phyloP scores from a whole-genome alignment of 2,113 vertebrate genomes.

The Pagrus major region DNA sequence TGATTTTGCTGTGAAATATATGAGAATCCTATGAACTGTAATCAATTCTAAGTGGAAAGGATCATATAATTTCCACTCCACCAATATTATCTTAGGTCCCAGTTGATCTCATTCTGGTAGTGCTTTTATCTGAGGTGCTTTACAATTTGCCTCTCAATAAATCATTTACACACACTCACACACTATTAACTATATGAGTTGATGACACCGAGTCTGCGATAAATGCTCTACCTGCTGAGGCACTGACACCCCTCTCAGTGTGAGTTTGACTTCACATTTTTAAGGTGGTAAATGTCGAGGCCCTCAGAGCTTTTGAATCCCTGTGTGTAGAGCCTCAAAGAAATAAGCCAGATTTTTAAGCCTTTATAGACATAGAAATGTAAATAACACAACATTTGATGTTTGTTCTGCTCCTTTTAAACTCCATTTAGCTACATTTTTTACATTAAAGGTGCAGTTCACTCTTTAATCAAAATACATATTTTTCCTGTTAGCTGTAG shows the following conservation, averaged over 20 bases:
- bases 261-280: not conserved
- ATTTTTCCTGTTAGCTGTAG: too few species aligned
- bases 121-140: slow-evolving; percentile 24
- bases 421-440: slow-evolving; percentile 4
- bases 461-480: too few species aligned
- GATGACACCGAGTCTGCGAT: not conserved
- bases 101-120: not conserved
- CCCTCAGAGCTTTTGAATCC: not conserved
- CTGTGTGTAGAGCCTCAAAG: not conserved
- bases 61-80: slow-evolving; percentile 10
- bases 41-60: slow-evolving; percentile 9
- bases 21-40: slow-evolving; percentile 5
- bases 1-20: slow-evolving; percentile 22
- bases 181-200: too few species aligned
- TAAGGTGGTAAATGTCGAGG: not conserved
- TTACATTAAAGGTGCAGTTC: slow-evolving; percentile 2
- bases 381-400: not conserved
- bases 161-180: not conserved
- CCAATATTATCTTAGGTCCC: not conserved
- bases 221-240: not conserved
- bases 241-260: not conserved
- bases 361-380: not conserved
- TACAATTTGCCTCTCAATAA: not conserved
- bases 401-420: not conserved
- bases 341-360: not conserved